Evolutionary conservation across 2,888 invertebrate species (phyloP), one percentile per base, ranked within the genome.

Genomic region (Yponomeuta evonymella): DNA sequence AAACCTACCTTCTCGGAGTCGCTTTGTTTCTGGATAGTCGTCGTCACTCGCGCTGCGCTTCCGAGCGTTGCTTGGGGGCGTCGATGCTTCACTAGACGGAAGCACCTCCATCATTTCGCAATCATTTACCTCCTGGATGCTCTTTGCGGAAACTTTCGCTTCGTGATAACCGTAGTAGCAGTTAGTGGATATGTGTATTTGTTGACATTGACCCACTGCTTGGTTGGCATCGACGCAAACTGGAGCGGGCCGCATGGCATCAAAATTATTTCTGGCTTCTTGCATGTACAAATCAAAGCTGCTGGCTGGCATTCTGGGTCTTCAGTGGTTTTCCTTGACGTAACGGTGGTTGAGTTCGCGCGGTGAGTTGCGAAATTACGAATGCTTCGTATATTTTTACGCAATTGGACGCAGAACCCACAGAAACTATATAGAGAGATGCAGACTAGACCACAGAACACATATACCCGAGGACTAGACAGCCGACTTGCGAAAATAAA

Each of bases 91-190:
- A 58, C 75, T 75, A 71, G 75, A 75, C 65, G 82, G 78, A 71
- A 82, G 77, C 67, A 73, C 72, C 74, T 90, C 90, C 70, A 81
- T 74, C 90, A 91, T 92, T 83, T 92, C 92, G 80, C 87, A 89
- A 83, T 89, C 89, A 12, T 79, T 81, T 72, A 79, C 81, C 74
- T 78, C 78, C 76, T 81, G 77, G 3, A 15, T 58, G 71, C 75
- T 74, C 73, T 76, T 81, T 76, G 79, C 78, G 48, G 77, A 70
- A 70, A 73, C 81, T 76, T 87, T 86, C 30, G 84, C 76, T 73
- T 87, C 83, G 72, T 93, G 92, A 79, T 86, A 93, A 70, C 93
- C 93, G 75, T 93, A 93, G 77, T 93, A 93, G 76, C 91, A 91
- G 81, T 93, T 93, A 67, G 88, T 90, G 69, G 93, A 93, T 78